A percentile compares a stretch with the other conserved stretches of the same genome.
Conservation (phyloP, 1,140 invertebrate species). For the Physella acuta region DNA sequence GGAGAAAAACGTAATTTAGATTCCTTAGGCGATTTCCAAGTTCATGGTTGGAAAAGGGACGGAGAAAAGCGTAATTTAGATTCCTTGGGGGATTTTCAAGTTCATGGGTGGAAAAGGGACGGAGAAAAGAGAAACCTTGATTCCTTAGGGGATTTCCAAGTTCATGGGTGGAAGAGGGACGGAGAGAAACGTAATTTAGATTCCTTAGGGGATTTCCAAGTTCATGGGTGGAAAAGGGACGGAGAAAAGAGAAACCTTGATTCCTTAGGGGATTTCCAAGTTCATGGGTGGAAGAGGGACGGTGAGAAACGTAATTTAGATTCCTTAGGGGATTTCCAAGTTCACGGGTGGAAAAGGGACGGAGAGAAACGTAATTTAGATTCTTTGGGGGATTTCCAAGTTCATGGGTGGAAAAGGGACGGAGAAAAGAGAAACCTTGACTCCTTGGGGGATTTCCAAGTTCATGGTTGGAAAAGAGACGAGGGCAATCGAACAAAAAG, state of each 20-base stretch:
- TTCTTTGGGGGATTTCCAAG: conserved; percentile 1
- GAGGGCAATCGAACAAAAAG: conserved; percentile 3
- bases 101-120: not conserved
- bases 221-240: conserved; percentile 11
- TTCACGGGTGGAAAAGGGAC: conserved; percentile 7
- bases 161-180: conserved; percentile 8
- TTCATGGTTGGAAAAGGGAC: conserved; percentile 2
- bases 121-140: conserved; percentile 4
- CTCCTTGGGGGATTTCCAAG: conserved; percentile 1
- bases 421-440: conserved; percentile 1
- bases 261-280: not conserved
- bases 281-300: conserved; percentile 11
- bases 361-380: not conserved
- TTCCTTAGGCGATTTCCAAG: not conserved
- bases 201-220: conserved; percentile 5
- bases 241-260: conserved; percentile 4
- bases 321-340: conserved; percentile 2
- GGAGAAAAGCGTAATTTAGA: not conserved
- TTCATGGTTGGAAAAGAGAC: conserved; percentile 9
- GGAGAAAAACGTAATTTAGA: conserved; percentile 3
- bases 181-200: not conserved
- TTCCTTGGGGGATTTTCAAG: not conserved
- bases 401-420: conserved; percentile 6
- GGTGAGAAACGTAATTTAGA: not conserved
- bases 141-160: conserved; percentile 4